Percentiles rank a stretch among this genome's conserved stretches.
phyloP scores from a whole-genome alignment of 2,888 invertebrate genomes.

The Cyaniris semiargus region DNA sequence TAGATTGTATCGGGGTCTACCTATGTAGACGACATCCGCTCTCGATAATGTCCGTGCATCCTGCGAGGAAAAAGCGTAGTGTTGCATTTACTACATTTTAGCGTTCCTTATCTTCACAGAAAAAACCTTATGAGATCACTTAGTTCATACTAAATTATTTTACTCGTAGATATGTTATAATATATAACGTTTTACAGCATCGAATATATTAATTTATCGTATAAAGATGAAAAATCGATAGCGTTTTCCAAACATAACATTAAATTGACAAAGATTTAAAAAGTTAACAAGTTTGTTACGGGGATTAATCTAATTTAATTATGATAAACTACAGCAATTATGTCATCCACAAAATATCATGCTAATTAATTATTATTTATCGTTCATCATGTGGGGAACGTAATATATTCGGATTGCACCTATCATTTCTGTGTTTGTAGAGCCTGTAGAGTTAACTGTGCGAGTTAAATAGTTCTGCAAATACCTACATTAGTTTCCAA shows the following conservation, averaged over 20 bases:
- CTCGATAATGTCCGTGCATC: background rate
- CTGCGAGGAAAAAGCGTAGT: background rate
- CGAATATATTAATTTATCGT: background rate
- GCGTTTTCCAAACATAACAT: background rate
- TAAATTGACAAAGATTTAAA: background rate
- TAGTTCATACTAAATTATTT: no score
- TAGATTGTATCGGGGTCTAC: background rate
- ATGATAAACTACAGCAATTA: background rate
- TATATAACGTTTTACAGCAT: no score
- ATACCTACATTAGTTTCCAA: conserved; percentile 44
- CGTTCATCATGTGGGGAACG: background rate
- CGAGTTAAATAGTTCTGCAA: conserved; percentile 18
- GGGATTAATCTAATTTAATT: conserved; percentile 12
- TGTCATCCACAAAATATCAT: background rate
- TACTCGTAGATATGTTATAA: no score
- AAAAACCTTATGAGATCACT: no score
- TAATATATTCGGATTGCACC: background rate
- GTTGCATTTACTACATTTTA: background rate
- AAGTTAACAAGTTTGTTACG: background rate
- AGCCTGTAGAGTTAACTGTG: background rate
- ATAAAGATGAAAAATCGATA: background rate
- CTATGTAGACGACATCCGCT: background rate
- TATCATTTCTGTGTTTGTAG: background rate
- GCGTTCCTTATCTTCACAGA: background rate
- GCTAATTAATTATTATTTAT: background rate